phyloP scores from a whole-genome alignment of 2,113 vertebrate genomes.

The Protobothrops flavoviridis region DNA sequence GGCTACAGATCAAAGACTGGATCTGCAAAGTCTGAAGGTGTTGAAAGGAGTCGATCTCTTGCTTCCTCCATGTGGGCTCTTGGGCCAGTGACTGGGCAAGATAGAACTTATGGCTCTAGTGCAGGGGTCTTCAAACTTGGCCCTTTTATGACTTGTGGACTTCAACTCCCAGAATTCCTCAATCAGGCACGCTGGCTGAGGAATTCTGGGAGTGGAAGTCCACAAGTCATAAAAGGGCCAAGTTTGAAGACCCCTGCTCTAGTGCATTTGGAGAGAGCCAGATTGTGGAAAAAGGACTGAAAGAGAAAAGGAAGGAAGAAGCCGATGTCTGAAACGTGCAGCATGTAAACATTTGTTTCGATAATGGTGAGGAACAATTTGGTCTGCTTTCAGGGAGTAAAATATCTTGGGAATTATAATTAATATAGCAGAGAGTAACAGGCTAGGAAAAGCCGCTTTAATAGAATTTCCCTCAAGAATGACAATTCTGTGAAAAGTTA shows the following conservation, averaged over 20 bases:
- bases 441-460: neutral
- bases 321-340: neutral
- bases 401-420: neutral
- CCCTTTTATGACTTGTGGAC: no score
- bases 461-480: conserved; percentile 1
- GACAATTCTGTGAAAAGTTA: neutral
- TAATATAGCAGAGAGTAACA: neutral
- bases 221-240: no score
- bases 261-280: neutral
- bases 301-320: neutral
- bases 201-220: no score
- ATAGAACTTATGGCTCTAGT: neutral
- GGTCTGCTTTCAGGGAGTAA: neutral
- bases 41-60: neutral
- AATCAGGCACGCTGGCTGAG: no score
- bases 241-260: neutral
- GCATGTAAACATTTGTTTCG: neutral
- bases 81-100: neutral
- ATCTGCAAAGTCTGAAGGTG: neutral
- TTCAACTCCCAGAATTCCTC: no score
- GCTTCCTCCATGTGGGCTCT: neutral
- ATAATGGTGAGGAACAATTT: neutral
- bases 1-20: neutral
- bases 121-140: no score
- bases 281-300: neutral